Base-by-base conservation (phyloP, 2,888 invertebrate species). In the Aspidapion aeneum region DNA sequence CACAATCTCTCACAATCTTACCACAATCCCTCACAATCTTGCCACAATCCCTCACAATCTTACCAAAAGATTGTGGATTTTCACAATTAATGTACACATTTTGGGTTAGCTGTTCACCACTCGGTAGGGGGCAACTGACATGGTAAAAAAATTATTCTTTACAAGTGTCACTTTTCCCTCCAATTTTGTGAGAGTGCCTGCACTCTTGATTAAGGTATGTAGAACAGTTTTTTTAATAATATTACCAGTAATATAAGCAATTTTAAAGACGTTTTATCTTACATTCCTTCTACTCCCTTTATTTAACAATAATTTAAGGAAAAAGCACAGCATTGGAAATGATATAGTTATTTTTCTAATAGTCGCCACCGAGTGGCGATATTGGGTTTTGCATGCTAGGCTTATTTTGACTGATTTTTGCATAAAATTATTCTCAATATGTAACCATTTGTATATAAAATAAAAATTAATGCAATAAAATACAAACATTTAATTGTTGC, bases 341-440 rank as follows among this genome's bases (percentile, higher is more conserved):
- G 22, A 17, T 17, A 21, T n/a, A 21, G 12, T 17, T 57, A n/a
- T n/a, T 21, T 21, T 57, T 57, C 57, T 22, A 57, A 20, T 21
- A 57, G 22, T 57, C 22, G 57, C 57, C 57, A 57, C 57, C 16
- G 20, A 17, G 54, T 52, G 55, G 55, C 55, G 21, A 55, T 18
- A 20, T 20, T 55, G 18, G 55, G 55, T 16, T 55, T 55, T 55
- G 19, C 18, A 55, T 20, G 5, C 18, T 55, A 57, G 17, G 17
- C 22, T 18, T 19, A 18, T 16, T 16, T 18, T 18, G 18, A 12
- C 18, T 18, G 20, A 17, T 19, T 55, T 55, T 35, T 35, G 35
- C 35, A 35, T 35, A 35, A 35, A 35, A 35, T 35, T 35, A 35
- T 35, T 12, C 35, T 35, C 35, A 35, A 7, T 12, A 35, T 35